These are phyloP conservation scores for Florisuga fusca DNA, from an alignment of 2,797 vertebrate species.

Conservation along the genomic window DNA sequence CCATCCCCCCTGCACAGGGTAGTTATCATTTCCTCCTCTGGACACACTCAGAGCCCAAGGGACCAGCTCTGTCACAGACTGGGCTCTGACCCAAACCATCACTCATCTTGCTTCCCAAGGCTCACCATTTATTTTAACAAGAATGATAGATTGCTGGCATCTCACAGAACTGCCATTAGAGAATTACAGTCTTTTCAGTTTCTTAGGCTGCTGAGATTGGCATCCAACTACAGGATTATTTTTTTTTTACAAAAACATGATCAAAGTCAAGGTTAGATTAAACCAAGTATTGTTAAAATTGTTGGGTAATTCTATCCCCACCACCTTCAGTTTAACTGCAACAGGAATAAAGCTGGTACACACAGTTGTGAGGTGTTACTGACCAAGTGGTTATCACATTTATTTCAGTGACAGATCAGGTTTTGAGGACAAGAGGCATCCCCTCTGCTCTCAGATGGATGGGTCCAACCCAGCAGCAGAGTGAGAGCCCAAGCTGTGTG, in stretches of 20 bases:
- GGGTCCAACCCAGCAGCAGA: rapidly evolving
- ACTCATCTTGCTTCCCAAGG: background rate
- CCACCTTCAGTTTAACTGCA: background rate
- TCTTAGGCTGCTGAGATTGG: background rate
- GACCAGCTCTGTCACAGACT: background rate
- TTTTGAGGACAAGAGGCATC: background rate
- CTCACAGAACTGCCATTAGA: background rate
- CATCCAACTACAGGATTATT: background rate
- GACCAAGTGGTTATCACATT: rapidly evolving
- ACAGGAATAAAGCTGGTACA: background rate
- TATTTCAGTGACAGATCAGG: background rate
- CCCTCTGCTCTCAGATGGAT: background rate
- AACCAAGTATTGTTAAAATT: background rate
- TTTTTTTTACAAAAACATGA: background rate
- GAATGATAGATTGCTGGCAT: background rate
- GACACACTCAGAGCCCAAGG: background rate
- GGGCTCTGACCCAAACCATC: background rate
- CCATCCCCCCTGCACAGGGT: background rate
- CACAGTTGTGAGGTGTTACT: background rate
- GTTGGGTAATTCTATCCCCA: background rate
- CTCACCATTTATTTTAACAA: background rate
- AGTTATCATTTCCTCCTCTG: background rate
- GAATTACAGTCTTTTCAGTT: background rate
- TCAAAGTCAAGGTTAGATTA: background rate
- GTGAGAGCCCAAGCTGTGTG: rapidly evolving